phyloP scores from a whole-genome alignment of 2,888 invertebrate genomes.

The Flexamia atlantica region DNA sequence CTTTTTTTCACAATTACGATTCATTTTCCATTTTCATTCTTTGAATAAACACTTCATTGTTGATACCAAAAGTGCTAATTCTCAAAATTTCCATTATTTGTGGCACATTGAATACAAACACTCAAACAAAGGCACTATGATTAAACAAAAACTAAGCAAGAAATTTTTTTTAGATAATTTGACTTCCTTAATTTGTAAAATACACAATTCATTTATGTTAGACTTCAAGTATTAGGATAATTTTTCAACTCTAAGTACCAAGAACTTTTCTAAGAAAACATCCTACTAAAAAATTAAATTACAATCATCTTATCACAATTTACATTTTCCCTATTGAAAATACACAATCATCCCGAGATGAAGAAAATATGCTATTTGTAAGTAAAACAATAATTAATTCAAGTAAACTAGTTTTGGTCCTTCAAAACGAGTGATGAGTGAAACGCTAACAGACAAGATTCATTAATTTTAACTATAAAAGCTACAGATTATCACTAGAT shows the following conservation, averaged over 20 bases:
- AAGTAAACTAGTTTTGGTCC: conserved; percentile 25
- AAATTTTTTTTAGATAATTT: not conserved
- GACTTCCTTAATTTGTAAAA: no score
- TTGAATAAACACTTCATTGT: no score
- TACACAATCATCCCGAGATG: not conserved
- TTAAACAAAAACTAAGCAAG: not conserved
- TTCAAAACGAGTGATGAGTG: conserved; percentile 28
- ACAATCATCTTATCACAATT: not conserved
- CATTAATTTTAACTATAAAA: conserved; percentile 26
- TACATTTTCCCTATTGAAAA: not conserved
- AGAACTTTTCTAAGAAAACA: not conserved
- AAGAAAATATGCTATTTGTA: not conserved
- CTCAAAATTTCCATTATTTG: no score
- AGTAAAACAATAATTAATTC: not conserved
- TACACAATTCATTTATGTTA: no score
- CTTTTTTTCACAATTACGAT: no score
- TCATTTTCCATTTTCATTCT: no score
- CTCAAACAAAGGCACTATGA: not conserved
- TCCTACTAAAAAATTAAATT: not conserved
- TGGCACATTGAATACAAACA: not conserved
- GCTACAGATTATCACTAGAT: conserved; percentile 27
- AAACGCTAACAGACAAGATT: not conserved
- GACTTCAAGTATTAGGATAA: not conserved
- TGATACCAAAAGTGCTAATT: no score
- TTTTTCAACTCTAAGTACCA: not conserved